Evolutionary conservation across 2,797 vertebrate genomes (phyloP).

Genomic region (Forpus xanthops): DNA sequence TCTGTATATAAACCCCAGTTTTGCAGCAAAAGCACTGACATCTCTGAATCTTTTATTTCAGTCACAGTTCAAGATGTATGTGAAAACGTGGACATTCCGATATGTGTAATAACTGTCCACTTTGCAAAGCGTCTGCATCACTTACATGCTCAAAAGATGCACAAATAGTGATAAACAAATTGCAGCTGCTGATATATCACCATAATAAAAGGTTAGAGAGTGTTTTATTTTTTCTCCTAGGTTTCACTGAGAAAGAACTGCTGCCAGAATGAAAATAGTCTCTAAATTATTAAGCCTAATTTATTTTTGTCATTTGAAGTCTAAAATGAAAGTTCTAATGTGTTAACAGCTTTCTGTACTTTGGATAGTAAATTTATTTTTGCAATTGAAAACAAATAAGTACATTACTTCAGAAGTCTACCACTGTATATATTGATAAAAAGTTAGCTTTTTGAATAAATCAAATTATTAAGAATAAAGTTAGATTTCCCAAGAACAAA

Average conservation of each 20-base stretch:
- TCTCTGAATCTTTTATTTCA: background rate
- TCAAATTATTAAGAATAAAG: background rate
- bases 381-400: background rate
- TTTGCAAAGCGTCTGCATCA: background rate
- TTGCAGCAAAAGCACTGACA: background rate
- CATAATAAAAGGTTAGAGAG: background rate
- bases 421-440: background rate
- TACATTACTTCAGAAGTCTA: background rate
- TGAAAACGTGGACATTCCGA: rapidly evolving
- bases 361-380: background rate
- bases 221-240: background rate
- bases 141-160: background rate
- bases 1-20: background rate
- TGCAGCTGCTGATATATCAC: background rate
- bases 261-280: background rate
- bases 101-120: background rate
- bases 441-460: background rate
- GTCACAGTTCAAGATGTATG: background rate
- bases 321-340: background rate
- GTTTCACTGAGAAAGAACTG: background rate
- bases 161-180: background rate
- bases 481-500: background rate
- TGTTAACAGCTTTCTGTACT: background rate
- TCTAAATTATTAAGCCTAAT: background rate
- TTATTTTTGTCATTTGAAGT: background rate